phyloP scores from a whole-genome alignment of 2,888 invertebrate species.

The Morinoia aosen region DNA sequence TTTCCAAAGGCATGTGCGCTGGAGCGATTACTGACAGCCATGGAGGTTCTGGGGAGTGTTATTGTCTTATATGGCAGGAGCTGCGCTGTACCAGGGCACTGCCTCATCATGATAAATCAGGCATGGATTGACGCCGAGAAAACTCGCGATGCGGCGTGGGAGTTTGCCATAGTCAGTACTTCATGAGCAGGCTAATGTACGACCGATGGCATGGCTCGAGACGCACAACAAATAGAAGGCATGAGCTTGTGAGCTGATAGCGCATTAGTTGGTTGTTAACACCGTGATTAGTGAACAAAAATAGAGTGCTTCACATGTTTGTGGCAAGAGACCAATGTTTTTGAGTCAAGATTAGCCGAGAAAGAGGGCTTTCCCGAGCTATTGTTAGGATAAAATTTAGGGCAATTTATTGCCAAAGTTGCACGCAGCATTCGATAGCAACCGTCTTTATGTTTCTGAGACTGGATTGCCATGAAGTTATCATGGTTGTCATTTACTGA shows the following conservation, averaged over 20 bases:
- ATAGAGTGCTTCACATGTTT: background rate
- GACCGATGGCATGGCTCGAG: background rate
- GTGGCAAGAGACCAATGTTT: background rate
- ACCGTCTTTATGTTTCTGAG: too few species aligned
- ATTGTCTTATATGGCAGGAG: background rate
- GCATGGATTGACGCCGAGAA: background rate
- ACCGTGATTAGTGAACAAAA: background rate
- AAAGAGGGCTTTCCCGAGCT: background rate
- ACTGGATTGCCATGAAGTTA: background rate
- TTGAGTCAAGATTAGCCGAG: background rate
- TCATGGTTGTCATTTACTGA: too few species aligned
- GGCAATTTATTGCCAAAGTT: background rate
- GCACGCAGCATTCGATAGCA: too few species aligned
- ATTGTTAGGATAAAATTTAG: background rate
- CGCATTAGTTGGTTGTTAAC: background rate
- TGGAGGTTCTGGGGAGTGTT: background rate
- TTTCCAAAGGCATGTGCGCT: slow-evolving; percentile 37
- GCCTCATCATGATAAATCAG: slow-evolving; percentile 33
- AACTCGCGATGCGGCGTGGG: background rate
- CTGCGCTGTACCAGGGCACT: background rate
- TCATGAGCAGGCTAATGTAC: background rate
- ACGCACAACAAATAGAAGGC: background rate
- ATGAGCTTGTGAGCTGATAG: background rate
- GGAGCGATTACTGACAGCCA: slow-evolving; percentile 45
- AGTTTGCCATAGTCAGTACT: background rate